These are phyloP conservation scores for Drosophila conformis DNA, from an alignment of 2,888 invertebrate genomes.

Conservation along the genomic window DNA sequence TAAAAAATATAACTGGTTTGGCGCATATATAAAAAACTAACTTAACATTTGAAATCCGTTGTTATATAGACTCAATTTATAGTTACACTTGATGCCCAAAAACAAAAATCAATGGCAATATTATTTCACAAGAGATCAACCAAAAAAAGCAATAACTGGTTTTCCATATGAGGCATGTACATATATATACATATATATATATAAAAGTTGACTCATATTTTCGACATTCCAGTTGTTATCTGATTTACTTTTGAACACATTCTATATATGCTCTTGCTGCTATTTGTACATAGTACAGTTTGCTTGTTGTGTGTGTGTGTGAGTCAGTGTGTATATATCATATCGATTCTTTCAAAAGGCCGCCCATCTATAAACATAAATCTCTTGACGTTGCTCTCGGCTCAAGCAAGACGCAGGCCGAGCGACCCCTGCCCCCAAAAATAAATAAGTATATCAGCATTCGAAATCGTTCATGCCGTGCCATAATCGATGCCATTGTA, in stretches of 20 bases:
- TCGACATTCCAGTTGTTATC: slow-evolving; percentile 42
- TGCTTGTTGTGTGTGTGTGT: slow-evolving; percentile 2
- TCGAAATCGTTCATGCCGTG: slow-evolving; percentile 28
- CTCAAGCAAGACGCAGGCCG: slow-evolving; percentile 17
- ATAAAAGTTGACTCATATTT: slow-evolving; percentile 21
- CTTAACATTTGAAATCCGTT: background rate
- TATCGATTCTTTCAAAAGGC: slow-evolving; percentile 70
- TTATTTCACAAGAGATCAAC: slow-evolving; percentile 3
- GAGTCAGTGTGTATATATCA: slow-evolving; percentile 43
- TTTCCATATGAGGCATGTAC: slow-evolving; percentile 4
- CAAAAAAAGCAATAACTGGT: slow-evolving; percentile 19
- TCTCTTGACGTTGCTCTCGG: slow-evolving; percentile 51
- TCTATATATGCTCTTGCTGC: slow-evolving; percentile 25
- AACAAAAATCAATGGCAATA: background rate
- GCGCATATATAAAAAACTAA: background rate
- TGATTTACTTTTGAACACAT: slow-evolving; percentile 52
- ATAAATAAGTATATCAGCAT: slow-evolving; percentile 44
- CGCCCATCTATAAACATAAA: slow-evolving; percentile 66
- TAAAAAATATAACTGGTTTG: background rate
- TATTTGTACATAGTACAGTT: slow-evolving; percentile 14
- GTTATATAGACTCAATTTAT: background rate
- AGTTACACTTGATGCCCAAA: slow-evolving; percentile 1
- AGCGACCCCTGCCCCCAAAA: slow-evolving; percentile 43
- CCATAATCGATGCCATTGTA: slow-evolving; percentile 75
- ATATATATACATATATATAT: slow-evolving; percentile 3